Evolutionary conservation across 2,888 invertebrate genomes (phyloP).

Genomic region (Cepaea hortensis): DNA sequence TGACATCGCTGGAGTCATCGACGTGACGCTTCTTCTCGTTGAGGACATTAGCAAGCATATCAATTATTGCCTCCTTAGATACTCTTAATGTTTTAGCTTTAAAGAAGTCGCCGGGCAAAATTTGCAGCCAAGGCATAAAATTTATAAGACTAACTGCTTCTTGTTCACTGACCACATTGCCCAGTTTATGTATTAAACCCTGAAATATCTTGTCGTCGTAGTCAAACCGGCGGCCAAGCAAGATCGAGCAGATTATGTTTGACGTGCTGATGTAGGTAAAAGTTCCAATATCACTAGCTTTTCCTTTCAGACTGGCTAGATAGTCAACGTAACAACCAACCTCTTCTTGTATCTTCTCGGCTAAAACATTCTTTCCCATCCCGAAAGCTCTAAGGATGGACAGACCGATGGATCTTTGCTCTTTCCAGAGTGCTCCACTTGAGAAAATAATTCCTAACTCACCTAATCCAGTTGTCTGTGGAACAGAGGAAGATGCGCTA

Average conservation of each 20-base stretch:
- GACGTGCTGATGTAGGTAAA: background rate
- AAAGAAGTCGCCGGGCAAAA: conserved; percentile 13
- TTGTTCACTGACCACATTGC: too few species aligned
- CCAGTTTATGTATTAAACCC: background rate
- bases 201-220: too few species aligned
- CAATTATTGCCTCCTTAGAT: background rate
- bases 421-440: too few species aligned
- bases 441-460: too few species aligned
- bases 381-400: background rate
- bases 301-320: conserved; percentile 3
- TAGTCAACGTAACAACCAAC: background rate
- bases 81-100: background rate
- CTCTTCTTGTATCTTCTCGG: too few species aligned
- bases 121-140: background rate
- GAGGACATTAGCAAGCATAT: background rate
- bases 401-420: background rate
- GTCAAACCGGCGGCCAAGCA: too few species aligned
- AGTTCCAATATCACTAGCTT: background rate
- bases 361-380: too few species aligned
- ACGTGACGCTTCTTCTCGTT: too few species aligned
- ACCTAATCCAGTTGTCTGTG: too few species aligned
- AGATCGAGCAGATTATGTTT: too few species aligned
- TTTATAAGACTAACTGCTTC: background rate
- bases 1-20: too few species aligned
- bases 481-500: too few species aligned